Conservation (phyloP, 2,888 invertebrate species). For the Tridacna crocea region DNA sequence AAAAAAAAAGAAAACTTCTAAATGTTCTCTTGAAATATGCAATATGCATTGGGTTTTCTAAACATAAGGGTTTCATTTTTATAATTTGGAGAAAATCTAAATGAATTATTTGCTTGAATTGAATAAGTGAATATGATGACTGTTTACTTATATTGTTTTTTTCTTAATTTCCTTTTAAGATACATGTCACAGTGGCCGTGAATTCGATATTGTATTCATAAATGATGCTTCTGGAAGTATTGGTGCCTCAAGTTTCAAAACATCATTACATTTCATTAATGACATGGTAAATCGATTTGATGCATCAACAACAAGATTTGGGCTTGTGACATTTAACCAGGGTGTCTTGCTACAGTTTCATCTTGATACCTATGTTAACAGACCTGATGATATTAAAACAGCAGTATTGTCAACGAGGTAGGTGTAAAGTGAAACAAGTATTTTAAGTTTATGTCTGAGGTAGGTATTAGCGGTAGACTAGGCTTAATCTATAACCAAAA, state of each 20-base stretch:
- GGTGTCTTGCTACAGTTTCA: not conserved
- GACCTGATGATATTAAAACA: not conserved
- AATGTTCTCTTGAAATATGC: too few species aligned
- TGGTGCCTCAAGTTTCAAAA: not conserved
- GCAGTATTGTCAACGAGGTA: not conserved
- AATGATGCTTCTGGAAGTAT: conserved; percentile 3
- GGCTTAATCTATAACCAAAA: too few species aligned
- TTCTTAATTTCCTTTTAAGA: conserved; percentile 5
- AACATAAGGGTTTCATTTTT: too few species aligned
- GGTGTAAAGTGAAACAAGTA: not conserved
- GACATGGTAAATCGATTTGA: not conserved
- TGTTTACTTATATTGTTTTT: not conserved
- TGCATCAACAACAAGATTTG: conserved; percentile 3
- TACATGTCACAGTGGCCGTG: not conserved
- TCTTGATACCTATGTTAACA: not conserved
- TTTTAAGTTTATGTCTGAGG: not conserved
- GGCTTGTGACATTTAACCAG: conserved; percentile 2
- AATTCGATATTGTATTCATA: not conserved
- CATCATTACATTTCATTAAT: not conserved
- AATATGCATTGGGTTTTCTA: too few species aligned
- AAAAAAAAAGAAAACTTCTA: too few species aligned
- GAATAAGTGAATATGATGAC: not conserved
- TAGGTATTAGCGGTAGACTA: too few species aligned
- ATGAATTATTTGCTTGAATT: too few species aligned
- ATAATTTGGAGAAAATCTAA: too few species aligned